Evolutionary conservation across 2,888 invertebrate genomes (phyloP).

Genomic region (Ormyrus thymus): DNA sequence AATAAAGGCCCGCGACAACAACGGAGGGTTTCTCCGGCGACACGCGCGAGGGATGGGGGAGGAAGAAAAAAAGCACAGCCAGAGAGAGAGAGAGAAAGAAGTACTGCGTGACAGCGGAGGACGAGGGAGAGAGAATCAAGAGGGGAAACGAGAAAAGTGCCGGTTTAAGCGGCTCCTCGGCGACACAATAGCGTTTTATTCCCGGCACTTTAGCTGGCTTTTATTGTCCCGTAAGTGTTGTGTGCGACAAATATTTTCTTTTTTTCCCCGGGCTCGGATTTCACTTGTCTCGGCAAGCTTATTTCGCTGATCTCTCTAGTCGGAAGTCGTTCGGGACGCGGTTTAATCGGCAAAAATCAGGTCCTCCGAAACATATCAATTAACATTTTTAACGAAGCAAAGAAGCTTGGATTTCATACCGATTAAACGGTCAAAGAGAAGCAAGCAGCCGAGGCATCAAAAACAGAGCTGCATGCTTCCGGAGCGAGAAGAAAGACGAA

Average conservation of each 20-base stretch:
- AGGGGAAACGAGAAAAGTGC: conserved; percentile 47
- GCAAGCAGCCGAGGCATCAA: conserved; percentile 25
- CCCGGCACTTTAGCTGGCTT: conserved; percentile 27
- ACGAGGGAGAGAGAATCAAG: conserved; percentile 21
- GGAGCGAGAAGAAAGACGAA: background rate
- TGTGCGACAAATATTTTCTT: conserved; percentile 31
- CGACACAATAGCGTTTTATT: conserved; percentile 64
- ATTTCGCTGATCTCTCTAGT: background rate
- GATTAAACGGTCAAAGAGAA: conserved; percentile 38
- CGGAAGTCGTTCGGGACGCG: background rate
- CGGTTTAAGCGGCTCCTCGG: conserved; percentile 61
- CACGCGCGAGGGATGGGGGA: conserved; percentile 4
- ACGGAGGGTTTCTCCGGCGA: conserved; percentile 17
- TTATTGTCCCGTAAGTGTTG: conserved; percentile 47
- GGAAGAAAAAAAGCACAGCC: background rate
- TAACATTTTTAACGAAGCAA: no score
- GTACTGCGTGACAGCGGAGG: conserved; percentile 7
- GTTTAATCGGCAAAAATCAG: no score
- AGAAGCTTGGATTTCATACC: background rate
- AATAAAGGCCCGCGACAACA: conserved; percentile 62
- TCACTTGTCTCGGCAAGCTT: background rate
- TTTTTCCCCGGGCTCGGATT: conserved; percentile 21
- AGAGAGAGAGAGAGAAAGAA: conserved; percentile 4
- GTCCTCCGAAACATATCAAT: no score
- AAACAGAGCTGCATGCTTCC: conserved; percentile 12